A percentile compares a stretch with the other conserved stretches of the same genome.
phyloP scores from a whole-genome alignment of 1,140 invertebrate species.

The Euura lappo region DNA sequence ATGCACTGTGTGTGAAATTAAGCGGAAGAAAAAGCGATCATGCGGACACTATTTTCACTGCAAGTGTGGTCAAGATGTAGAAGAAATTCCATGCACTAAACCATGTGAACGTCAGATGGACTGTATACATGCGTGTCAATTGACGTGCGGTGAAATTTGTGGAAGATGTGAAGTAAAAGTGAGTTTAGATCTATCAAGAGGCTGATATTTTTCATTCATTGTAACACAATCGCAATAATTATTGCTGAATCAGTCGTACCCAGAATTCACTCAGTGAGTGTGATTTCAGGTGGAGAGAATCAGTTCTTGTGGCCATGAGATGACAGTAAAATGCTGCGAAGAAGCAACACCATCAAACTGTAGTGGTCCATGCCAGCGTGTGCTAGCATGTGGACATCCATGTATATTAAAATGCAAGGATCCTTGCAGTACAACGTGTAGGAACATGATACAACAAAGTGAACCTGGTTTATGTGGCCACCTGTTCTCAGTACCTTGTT shows the following conservation, averaged over 20 bases:
- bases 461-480: constrained; percentile 55
- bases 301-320: constrained; percentile 55
- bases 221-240: no score
- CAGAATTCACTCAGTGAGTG: not conserved
- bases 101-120: constrained; percentile 23
- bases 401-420: constrained; percentile 50
- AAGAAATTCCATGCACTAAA: constrained; percentile 49
- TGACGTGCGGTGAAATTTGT: not conserved
- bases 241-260: no score
- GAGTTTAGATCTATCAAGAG: no score
- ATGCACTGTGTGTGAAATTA: constrained; percentile 58
- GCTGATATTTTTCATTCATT: no score
- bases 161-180: no score
- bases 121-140: not conserved
- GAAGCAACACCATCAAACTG: constrained; percentile 42
- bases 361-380: constrained; percentile 43
- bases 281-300: constrained; percentile 55
- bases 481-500: constrained; percentile 51
- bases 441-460: constrained; percentile 26
- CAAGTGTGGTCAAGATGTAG: constrained; percentile 49
- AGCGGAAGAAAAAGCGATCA: not conserved
- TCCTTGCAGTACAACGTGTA: constrained; percentile 51
- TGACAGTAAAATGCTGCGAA: constrained; percentile 46
- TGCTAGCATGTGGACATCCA: constrained; percentile 55
- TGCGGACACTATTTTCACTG: constrained; percentile 57